Percentiles rank a stretch among this genome's conserved stretches.
These are phyloP conservation scores for Aricia artaxerxes DNA, from an alignment of 2,888 invertebrate genomes.

Conservation along the genomic window DNA sequence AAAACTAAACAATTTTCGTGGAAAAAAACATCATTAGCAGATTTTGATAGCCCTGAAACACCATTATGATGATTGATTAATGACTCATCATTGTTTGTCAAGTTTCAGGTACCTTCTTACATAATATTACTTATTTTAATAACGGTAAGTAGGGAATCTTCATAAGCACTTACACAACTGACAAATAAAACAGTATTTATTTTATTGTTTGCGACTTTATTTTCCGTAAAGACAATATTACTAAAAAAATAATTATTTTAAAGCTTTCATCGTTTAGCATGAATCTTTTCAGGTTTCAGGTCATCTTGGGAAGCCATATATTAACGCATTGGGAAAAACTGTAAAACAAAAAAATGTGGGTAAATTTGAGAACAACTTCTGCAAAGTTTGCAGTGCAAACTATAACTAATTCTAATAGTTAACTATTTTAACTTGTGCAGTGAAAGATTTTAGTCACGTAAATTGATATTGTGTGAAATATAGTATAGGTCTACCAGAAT, in stretches of 20 bases:
- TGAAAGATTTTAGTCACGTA: too few species aligned
- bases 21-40: neutral
- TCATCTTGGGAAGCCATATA: neutral
- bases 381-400: too few species aligned
- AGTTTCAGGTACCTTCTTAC: neutral
- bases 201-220: neutral
- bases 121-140: neutral
- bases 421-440: too few species aligned
- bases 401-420: too few species aligned
- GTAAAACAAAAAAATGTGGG: neutral
- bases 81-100: neutral
- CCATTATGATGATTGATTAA: neutral
- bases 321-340: conserved; percentile 20
- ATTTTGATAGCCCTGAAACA: neutral
- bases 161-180: neutral
- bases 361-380: too few species aligned
- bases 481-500: too few species aligned
- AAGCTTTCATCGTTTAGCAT: neutral
- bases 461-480: too few species aligned
- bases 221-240: neutral
- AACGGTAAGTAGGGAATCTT: neutral
- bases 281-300: neutral
- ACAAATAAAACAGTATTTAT: neutral
- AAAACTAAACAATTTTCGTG: neutral
- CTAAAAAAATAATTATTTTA: neutral